A percentile compares a stretch with the other conserved stretches of the same genome.
Conservation (phyloP, 2,888 invertebrate genomes). For the Galeruca laticollis region DNA sequence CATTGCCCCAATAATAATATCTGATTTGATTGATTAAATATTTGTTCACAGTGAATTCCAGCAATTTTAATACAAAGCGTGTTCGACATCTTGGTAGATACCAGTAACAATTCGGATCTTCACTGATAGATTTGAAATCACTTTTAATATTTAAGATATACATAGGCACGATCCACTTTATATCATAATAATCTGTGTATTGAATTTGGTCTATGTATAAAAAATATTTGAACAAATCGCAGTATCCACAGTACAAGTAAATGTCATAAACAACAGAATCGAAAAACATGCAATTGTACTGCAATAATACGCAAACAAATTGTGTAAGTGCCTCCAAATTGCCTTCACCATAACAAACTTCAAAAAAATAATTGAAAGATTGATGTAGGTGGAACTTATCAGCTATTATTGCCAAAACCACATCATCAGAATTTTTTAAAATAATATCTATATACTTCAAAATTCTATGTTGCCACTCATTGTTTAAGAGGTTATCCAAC, state of each 20-base stretch:
- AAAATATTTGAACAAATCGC: constrained; percentile 28
- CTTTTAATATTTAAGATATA: constrained; percentile 8
- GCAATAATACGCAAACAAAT: constrained; percentile 18
- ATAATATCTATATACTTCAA: constrained; percentile 20
- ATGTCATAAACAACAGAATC: constrained; percentile 4
- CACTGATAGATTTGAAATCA: constrained; percentile 8
- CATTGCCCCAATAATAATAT: neutral
- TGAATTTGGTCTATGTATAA: constrained; percentile 15
- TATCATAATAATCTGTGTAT: neutral
- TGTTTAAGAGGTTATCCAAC: constrained; percentile 7
- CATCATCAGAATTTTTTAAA: constrained; percentile 16
- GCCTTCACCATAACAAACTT: neutral
- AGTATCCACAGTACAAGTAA: constrained; percentile 20
- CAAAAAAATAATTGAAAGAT: constrained; percentile 7
- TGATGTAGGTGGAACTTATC: neutral
- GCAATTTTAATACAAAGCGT: neutral
- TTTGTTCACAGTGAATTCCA: constrained; percentile 17
- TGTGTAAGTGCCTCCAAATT: constrained; percentile 8
- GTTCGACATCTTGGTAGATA: neutral
- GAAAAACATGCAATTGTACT: constrained; percentile 14
- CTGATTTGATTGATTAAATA: constrained; percentile 3
- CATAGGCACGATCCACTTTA: constrained; percentile 13
- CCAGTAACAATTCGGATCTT: neutral
- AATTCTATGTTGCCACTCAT: neutral
- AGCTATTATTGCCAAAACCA: neutral